Evolutionary conservation across 2,113 vertebrate genomes (phyloP), one percentile per base, ranked within the genome.

Genomic region (Cyanoliseus patagonus): DNA sequence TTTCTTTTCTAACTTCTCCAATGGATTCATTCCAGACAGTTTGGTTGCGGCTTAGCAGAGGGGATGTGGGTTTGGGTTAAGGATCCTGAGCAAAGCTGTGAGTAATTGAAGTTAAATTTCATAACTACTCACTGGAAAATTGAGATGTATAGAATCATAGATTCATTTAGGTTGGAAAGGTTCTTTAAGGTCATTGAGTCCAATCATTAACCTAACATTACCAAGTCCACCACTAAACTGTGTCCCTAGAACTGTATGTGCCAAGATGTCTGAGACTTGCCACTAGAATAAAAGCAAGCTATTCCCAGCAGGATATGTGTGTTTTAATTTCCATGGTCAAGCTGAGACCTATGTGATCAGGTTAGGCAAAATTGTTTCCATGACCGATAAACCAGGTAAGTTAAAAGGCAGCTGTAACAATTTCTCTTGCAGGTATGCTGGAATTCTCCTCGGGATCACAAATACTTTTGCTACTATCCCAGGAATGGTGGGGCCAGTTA

Each of bases 401-500:
- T 52, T 89, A 77, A 86, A 85, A 85, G 77, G 33, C 46, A 81
- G 17, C 14, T 1, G 90, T 76, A 79, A 90, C 12, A 51, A 93
- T 78, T 96, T 84, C 81, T 84, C 76, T 89, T 96, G 17, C 92
- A 99, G 99, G 37, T 99, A 99, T 96, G 99, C 99, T 57, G 99
- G 99, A 25, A 99, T 99, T 91, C 98, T 99, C 53, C 98, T 99
- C 91, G 99, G 99, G 90, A 99, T 99, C 97, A 99, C 99, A 95
- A 99, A 99, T 97, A 98, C 99, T 41, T 99, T 99, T 97, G 99
- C 98, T 73, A 99, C 99, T 64, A 98, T 99, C 67, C 99, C 99
- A 62, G 99, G 99, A 80, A 99, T 99, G 99, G 98, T 99, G 83
- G 99, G 99, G 46, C 99, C 99, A 59, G 97, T 99, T 92, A 98